A percentile compares a stretch with the other conserved stretches of the same genome.
Conservation (phyloP, 2,113 vertebrate species). For the Colossoma macropomum region DNA sequence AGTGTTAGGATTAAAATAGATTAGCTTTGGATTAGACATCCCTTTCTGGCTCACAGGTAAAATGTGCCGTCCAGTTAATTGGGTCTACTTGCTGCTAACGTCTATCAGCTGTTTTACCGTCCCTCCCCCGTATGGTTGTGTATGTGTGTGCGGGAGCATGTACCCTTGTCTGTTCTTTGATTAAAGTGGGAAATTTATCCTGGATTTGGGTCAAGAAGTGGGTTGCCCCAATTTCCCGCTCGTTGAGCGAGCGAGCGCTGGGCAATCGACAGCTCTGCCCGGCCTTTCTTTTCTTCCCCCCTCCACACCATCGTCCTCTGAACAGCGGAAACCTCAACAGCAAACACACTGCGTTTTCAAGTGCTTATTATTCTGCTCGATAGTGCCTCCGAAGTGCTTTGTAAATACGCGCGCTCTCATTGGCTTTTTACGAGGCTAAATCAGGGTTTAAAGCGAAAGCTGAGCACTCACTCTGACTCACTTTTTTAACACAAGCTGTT, state of each 20-base stretch:
- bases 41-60: neutral
- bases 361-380: neutral
- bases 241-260: neutral
- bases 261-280: neutral
- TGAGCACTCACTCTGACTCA: neutral
- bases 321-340: neutral
- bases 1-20: neutral
- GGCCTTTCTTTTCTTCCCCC: neutral
- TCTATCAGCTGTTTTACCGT: neutral
- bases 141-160: neutral
- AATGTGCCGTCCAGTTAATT: constrained; percentile 29
- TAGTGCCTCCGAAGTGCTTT: neutral
- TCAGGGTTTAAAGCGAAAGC: constrained; percentile 7
- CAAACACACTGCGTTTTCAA: neutral
- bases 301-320: neutral
- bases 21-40: constrained; percentile 22
- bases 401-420: neutral
- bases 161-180: constrained; percentile 33
- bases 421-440: neutral
- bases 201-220: constrained; percentile 62
- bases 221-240: constrained; percentile 51
- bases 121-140: neutral
- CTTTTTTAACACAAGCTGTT: neutral
- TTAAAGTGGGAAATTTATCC: constrained; percentile 51
- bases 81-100: constrained; percentile 16